A percentile compares a stretch with the other conserved stretches of the same genome.
These are phyloP conservation scores for Galaxias olidus DNA, from an alignment of 2,797 vertebrate genomes.

Conservation along the genomic window DNA sequence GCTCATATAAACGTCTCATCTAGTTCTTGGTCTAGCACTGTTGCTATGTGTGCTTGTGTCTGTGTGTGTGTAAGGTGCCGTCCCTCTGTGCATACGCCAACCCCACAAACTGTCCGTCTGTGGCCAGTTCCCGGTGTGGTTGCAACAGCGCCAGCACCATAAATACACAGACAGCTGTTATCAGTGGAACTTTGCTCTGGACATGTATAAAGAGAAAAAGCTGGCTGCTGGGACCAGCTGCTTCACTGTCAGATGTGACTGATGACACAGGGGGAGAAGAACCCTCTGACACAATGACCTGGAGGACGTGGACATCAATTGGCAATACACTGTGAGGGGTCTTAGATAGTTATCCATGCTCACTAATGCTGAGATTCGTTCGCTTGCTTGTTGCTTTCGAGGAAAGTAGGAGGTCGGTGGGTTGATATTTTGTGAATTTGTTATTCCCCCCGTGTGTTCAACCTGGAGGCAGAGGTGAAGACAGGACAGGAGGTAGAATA, in stretches of 20 bases:
- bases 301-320: too few relatives aligned
- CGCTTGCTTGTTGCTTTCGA: too few relatives aligned
- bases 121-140: constrained; percentile 14
- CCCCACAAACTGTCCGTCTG: constrained; percentile 30
- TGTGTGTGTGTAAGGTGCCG: not conserved
- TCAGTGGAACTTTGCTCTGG: constrained; percentile 78
- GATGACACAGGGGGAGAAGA: too few relatives aligned
- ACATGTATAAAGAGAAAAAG: constrained; percentile 58
- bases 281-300: too few relatives aligned
- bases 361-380: too few relatives aligned
- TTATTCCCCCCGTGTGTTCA: not conserved
- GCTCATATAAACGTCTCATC: not conserved
- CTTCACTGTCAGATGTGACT: too few relatives aligned
- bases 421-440: too few relatives aligned
- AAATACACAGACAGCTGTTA: constrained; percentile 65
- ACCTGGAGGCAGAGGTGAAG: too few relatives aligned
- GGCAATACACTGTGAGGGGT: too few relatives aligned
- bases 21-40: not conserved
- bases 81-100: not conserved
- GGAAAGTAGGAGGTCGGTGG: too few relatives aligned
- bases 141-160: constrained; percentile 45
- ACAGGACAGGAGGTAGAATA: not conserved
- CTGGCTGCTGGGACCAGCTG: constrained; percentile 19
- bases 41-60: constrained; percentile 2
- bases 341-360: too few relatives aligned